Evolutionary conservation across 2,113 vertebrate species (phyloP), one percentile per base, ranked within the genome.

Genomic region (Antigone vipio): DNA sequence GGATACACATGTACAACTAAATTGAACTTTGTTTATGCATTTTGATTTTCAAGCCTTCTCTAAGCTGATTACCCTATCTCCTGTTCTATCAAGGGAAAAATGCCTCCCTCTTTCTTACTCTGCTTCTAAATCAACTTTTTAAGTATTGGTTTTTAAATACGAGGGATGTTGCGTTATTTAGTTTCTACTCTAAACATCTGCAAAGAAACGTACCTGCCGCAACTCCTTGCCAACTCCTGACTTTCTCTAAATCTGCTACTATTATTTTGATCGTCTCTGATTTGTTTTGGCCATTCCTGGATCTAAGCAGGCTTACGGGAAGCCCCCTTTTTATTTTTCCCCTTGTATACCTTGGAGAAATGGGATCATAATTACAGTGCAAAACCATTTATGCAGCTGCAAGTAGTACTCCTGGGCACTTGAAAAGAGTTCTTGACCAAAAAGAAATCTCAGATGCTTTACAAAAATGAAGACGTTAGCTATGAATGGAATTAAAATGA

Each of bases 41-140:
- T 97, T 97, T 97, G 89, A 94, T 96, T 91, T 88, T 95, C 85
- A 90, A 92, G 79, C 55, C 91, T 97, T 92, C 89, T 95, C 93
- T 87, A 95, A 80, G 64, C 85, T 85, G 64, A 97, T 91, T 96
- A 91, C 44, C 56, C 66, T 90, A 74, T 94, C 92, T 88, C 92
- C 80, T 52, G 20, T 50, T 94, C 72, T 53, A 93, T 91, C 85
- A n/a, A 63, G 20, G 45, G 55, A 88, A 90, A 83, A 95, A 76
- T 2, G 2, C 52, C 35, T 95, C 66, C 74, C 44, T 56, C 92
- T 79, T 64, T 93, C 55, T 88, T 47, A 72, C 32, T 88, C 91
- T 81, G 76, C 73, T 91, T 85, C 86, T 90, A 69, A 75, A 93
- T 29, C 20, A 86, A 89, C 24, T 88, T 96, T 86, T 96, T 44